Conservation (phyloP, 2,888 invertebrate species). For the Sialis fuliginosa region DNA sequence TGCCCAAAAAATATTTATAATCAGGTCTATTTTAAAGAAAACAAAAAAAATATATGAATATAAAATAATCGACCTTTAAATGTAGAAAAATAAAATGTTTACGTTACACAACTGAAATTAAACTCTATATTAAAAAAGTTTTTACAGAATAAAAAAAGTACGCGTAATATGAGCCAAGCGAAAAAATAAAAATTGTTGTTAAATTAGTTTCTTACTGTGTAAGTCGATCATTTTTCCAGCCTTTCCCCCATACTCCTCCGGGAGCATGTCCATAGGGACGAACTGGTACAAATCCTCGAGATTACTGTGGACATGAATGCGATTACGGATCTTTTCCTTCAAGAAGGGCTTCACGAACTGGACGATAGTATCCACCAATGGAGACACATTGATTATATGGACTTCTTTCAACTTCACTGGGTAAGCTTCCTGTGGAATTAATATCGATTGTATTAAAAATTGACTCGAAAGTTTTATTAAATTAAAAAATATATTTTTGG, state of each 20-base stretch:
- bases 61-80: not conserved
- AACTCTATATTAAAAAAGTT: not conserved
- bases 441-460: not conserved
- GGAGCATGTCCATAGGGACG: slow-evolving; percentile 63
- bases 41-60: too few relatives aligned
- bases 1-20: too few relatives aligned
- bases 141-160: too few relatives aligned
- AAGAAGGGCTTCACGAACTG: slow-evolving; percentile 74
- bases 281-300: slow-evolving; percentile 58
- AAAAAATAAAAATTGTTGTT: not conserved
- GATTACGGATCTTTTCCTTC: slow-evolving; percentile 71
- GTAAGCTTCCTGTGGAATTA: slow-evolving; percentile 53
- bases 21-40: too few relatives aligned
- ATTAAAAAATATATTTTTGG: too few relatives aligned
- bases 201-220: slow-evolving; percentile 35
- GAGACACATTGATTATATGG: slow-evolving; percentile 69
- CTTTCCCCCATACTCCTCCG: slow-evolving; percentile 67
- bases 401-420: slow-evolving; percentile 77
- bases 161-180: too few relatives aligned
- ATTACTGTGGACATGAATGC: slow-evolving; percentile 58
- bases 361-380: slow-evolving; percentile 67
- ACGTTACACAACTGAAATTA: not conserved
- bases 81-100: not conserved
- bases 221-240: slow-evolving; percentile 54
- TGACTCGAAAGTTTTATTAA: too few relatives aligned